Percentiles rank a stretch among this genome's conserved stretches.
Conservation (phyloP, 2,888 invertebrate genomes). For the Agrilus cyanescens region DNA sequence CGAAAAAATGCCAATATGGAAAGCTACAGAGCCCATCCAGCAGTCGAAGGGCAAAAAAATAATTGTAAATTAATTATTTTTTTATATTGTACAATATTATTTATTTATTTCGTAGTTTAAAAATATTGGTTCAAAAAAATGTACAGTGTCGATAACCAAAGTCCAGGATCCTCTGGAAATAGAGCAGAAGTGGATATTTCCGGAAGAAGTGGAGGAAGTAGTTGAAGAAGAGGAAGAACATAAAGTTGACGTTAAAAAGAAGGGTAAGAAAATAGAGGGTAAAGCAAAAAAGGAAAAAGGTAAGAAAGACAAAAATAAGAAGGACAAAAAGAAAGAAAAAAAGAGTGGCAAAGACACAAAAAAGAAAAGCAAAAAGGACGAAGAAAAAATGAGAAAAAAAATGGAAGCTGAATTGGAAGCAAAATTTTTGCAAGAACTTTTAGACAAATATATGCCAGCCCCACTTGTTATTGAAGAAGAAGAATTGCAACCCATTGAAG, state of each 20-base stretch:
- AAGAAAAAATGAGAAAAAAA: not conserved
- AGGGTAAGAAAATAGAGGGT: not conserved
- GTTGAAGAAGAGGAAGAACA: not conserved
- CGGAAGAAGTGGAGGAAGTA: not conserved
- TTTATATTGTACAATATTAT: constrained; percentile 1
- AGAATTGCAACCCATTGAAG: not conserved
- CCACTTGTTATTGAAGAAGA: no score
- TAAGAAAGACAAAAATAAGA: not conserved
- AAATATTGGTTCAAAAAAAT: constrained; percentile 1
- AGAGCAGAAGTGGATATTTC: not conserved
- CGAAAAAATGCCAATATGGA: constrained; percentile 9
- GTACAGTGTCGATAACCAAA: constrained; percentile 4
- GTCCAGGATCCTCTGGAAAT: constrained; percentile 5
- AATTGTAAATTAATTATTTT: no score
- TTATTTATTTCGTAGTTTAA: constrained; percentile 6
- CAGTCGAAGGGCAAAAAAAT: no score
- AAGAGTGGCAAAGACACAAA: not conserved
- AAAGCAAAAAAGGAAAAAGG: no score
- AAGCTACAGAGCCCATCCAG: not conserved
- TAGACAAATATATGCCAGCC: no score
- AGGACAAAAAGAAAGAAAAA: no score
- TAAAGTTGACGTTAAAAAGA: not conserved
- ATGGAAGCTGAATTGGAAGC: not conserved
- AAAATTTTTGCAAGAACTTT: not conserved
- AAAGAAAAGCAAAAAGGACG: not conserved